Evolutionary conservation across 1,140 invertebrate genomes (phyloP), one percentile per base, ranked within the genome.

Genomic region (Drosophila ogumai): DNA sequence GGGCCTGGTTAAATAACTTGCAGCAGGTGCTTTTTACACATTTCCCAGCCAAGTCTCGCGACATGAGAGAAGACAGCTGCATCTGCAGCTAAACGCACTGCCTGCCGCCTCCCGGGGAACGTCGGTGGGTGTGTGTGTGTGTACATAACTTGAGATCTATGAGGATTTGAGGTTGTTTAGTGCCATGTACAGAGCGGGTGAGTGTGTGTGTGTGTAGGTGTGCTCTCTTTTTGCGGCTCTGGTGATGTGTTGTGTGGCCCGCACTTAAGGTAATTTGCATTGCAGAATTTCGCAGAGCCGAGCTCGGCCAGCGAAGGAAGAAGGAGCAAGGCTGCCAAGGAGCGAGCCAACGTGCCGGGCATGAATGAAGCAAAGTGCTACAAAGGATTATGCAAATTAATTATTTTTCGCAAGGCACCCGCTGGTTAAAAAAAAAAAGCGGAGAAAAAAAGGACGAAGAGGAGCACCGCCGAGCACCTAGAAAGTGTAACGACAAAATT

Each of bases 301-400:
- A 79, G 85, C 74, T 77, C 74, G 71, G 52, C 73, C 74, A 58
- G 66, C 50, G 41, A 71, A 31, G 28, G 19, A 28, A 34, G 44
- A 6, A 25, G 58, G 19, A 52, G 52, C 13, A 38, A 57, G 17
- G 34, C 54, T 32, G 40, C 65, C 28, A 46, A 32, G 64, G 22
- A 68, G 63, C 49, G 38, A 32, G 41, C 34, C 81, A 87, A 87
- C 85, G 84, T 87, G 85, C 84, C 68, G 63, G 80, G 84, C 84
- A 90, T 87, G 85, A 88, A 90, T 90, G 85, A 90, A 90, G 85
- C 75, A 90, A 90, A 90, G 86, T 90, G 85, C 85, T 90, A 90
- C 85, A 90, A 90, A 90, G 85, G 85, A 90, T 90, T 90, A 90
- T 90, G 85, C 85, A 90, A 90, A 90, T 90, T 90, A 90, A 90